A percentile compares a stretch with the other conserved stretches of the same genome.
Evolutionary conservation across 2,797 vertebrate species (phyloP).

Genomic region (Pangasius mekongensis): DNA sequence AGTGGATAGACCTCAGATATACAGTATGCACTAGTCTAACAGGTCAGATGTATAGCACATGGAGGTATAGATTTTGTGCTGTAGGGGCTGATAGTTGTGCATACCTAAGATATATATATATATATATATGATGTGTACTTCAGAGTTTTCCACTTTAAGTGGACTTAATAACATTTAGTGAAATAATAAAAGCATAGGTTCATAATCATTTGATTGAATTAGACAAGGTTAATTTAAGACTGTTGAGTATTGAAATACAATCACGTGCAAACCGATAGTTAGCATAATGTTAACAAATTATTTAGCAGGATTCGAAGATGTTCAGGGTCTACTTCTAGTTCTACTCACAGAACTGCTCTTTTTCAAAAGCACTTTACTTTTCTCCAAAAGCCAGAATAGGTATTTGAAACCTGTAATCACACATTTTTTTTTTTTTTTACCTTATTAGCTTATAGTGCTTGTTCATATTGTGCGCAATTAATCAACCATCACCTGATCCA

Average conservation of each 20-base stretch:
- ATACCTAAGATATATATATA: background rate
- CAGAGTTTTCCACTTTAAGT: background rate
- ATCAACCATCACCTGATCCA: background rate
- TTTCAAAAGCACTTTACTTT: too few species aligned
- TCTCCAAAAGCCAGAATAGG: too few species aligned
- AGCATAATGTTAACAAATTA: background rate
- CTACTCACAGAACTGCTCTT: too few species aligned
- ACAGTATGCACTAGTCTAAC: background rate
- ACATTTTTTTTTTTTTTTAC: background rate
- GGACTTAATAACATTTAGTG: background rate
- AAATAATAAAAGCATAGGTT: too few species aligned
- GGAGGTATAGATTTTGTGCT: background rate
- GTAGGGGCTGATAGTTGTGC: background rate
- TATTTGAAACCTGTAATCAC: background rate
- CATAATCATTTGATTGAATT: background rate
- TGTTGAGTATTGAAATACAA: background rate
- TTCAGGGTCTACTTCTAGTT: too few species aligned
- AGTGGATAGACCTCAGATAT: background rate
- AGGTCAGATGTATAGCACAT: background rate
- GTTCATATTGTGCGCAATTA: background rate
- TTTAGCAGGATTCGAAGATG: too few species aligned
- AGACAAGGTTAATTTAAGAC: background rate
- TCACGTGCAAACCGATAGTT: background rate
- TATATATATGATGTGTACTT: background rate
- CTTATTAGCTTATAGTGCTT: background rate